Evolutionary conservation across 2,797 vertebrate species (phyloP), one percentile per base, ranked within the genome.

Genomic region (Mormyrops attenuatus): DNA sequence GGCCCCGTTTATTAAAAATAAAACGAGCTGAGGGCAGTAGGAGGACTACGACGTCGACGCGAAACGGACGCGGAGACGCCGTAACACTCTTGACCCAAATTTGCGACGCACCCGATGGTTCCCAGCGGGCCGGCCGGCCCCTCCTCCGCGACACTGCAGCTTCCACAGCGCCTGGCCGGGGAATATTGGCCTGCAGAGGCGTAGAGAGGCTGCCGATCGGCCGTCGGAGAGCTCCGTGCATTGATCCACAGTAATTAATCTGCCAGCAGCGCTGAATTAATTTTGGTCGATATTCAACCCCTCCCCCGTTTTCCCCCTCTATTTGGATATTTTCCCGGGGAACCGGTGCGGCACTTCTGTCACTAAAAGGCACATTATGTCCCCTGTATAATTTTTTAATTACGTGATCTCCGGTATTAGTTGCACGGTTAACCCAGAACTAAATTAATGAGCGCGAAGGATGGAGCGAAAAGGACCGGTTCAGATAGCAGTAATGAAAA

Each of bases 171-270:
- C 91, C 90, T 73, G 91, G 90, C 89, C 88, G 90, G 92, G 93
- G 94, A 94, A 95, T 96, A 96, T 94, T 96, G 95, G 95, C 93
- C 93, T 93, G 92, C 93, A 93, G 94, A 93, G 94, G 91, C 92
- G 92, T 92, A 90, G 87, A 86, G 92, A 92, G 93, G 20, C 93
- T 94, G 93, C 66, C 26, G 69, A 49, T 13, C 20, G 85, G 95
- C 92, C 91, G 95, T 94, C 93, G 94, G 94, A 96, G 95, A 94
- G 93, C 93, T 91, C 89, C 90, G 89, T 93, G 92, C 92, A 93
- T 93, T 92, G 91, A 94, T 94, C 92, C 91, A 93, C 93, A 91
- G 91, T 90, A 88, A 94, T 90, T 90, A 87, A 94, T 90, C 92
- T 94, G 92, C 94, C 93, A 93, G 91, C 60, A 87, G 89, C 7